phyloP scores from a whole-genome alignment of 2,888 invertebrate species.

The Eupithecia subfuscata region DNA sequence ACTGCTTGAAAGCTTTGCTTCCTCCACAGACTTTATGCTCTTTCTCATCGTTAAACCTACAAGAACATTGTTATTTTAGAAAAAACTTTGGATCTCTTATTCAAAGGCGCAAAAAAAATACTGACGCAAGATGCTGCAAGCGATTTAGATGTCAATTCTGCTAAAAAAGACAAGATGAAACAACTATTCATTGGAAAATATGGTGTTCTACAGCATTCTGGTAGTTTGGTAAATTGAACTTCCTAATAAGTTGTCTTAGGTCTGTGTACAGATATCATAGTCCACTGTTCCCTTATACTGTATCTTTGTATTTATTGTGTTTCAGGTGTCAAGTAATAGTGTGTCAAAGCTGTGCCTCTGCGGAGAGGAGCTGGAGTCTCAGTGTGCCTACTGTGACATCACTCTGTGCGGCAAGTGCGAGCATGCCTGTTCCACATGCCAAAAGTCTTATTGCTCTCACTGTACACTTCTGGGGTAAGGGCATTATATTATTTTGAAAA shows the following conservation, averaged over 20 bases:
- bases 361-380: constrained; percentile 47
- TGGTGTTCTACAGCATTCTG: constrained; percentile 64
- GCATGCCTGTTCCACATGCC: constrained; percentile 58
- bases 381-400: constrained; percentile 70
- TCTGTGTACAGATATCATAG: not conserved
- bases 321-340: constrained; percentile 45
- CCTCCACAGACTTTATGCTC: not conserved
- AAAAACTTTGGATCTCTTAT: constrained; percentile 71
- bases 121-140: constrained; percentile 39
- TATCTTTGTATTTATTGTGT: not conserved
- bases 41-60: not conserved
- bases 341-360: constrained; percentile 53
- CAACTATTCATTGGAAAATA: constrained; percentile 72
- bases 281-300: not conserved
- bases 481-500: not conserved
- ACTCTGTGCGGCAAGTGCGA: constrained; percentile 60
- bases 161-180: constrained; percentile 66
- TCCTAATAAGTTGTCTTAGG: not conserved
- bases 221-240: constrained; percentile 58
- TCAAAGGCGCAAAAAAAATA: constrained; percentile 68
- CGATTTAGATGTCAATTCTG: constrained; percentile 34
- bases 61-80: constrained; percentile 53
- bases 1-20: not conserved
- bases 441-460: constrained; percentile 55
- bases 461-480: constrained; percentile 68